A percentile compares a stretch with the other conserved stretches of the same genome.
Evolutionary conservation across 2,113 vertebrate genomes (phyloP).

Genomic region (Zosterops hypoxanthus): DNA sequence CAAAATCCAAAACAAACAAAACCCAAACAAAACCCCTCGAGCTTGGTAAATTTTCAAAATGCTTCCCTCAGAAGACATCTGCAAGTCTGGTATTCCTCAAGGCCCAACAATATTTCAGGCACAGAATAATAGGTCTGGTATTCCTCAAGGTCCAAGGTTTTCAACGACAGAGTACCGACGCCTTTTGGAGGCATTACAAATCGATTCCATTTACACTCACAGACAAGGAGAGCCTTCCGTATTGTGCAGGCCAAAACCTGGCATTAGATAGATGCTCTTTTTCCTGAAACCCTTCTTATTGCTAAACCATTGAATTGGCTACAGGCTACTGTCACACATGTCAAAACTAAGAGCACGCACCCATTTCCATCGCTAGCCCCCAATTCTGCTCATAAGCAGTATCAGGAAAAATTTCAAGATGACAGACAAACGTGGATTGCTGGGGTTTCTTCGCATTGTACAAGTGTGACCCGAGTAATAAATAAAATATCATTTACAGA

Average conservation of each 20-base stretch:
- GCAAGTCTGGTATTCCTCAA: constrained; percentile 10
- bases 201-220: not conserved
- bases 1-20: not conserved
- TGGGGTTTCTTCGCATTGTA: not conserved
- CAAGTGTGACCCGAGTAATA: not conserved
- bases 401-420: not conserved
- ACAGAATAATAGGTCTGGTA: constrained; percentile 17
- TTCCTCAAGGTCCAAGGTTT: constrained; percentile 35
- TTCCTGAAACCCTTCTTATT: not conserved
- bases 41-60: not conserved
- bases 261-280: not conserved
- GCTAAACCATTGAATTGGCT: not conserved
- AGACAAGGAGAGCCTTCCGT: not conserved
- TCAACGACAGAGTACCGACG: not conserved
- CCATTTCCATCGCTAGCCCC: not conserved
- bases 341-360: not conserved
- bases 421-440: not conserved
- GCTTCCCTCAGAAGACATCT: not conserved
- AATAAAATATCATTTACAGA: not conserved
- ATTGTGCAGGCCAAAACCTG: not conserved
- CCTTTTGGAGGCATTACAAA: not conserved
- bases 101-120: not conserved
- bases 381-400: not conserved
- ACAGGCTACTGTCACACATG: constrained; percentile 13
- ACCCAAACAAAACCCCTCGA: rapidly evolving